A percentile compares a stretch with the other conserved stretches of the same genome.
These are phyloP conservation scores for Macroramphosus scolopax DNA, from an alignment of 2,797 vertebrate genomes.

Conservation along the genomic window DNA sequence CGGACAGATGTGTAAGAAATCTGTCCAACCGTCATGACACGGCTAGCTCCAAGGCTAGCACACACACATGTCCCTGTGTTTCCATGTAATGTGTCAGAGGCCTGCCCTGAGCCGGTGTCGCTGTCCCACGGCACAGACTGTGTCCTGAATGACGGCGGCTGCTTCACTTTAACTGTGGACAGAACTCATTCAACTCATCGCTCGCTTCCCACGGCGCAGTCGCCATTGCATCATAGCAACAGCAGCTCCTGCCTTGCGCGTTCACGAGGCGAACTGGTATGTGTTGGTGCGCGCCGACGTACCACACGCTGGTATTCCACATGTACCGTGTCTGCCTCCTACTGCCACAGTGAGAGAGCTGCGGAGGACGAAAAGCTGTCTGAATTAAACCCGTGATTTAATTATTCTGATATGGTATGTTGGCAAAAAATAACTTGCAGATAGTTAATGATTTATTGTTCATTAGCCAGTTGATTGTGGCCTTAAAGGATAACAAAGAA, in stretches of 20 bases:
- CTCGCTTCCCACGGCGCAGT: slow-evolving; percentile 68
- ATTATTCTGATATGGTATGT: no score
- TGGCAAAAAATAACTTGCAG: no score
- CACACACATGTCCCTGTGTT: slow-evolving; percentile 44
- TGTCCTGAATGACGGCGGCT: slow-evolving; percentile 38
- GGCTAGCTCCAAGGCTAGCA: slow-evolving; percentile 53
- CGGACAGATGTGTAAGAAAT: slow-evolving; percentile 72
- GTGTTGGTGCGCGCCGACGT: slow-evolving; percentile 1
- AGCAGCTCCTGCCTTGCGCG: slow-evolving; percentile 62
- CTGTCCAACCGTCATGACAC: slow-evolving; percentile 66
- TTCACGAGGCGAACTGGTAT: slow-evolving; percentile 31
- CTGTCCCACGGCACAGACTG: slow-evolving; percentile 21
- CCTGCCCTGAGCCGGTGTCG: slow-evolving; percentile 19
- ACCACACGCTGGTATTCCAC: slow-evolving; percentile 4
- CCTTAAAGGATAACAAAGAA: no score
- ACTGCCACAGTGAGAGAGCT: slow-evolving; percentile 11
- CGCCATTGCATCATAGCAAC: slow-evolving; percentile 78
- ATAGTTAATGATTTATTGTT: no score
- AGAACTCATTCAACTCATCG: slow-evolving; percentile 75
- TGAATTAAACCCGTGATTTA: no score
- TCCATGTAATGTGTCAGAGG: slow-evolving; percentile 37
- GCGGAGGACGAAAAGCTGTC: background rate
- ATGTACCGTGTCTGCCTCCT: slow-evolving; percentile 54
- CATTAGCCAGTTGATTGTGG: no score
- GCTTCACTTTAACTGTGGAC: slow-evolving; percentile 52